Conservation (phyloP, 2,113 vertebrate genomes). For the Daboia siamensis region DNA sequence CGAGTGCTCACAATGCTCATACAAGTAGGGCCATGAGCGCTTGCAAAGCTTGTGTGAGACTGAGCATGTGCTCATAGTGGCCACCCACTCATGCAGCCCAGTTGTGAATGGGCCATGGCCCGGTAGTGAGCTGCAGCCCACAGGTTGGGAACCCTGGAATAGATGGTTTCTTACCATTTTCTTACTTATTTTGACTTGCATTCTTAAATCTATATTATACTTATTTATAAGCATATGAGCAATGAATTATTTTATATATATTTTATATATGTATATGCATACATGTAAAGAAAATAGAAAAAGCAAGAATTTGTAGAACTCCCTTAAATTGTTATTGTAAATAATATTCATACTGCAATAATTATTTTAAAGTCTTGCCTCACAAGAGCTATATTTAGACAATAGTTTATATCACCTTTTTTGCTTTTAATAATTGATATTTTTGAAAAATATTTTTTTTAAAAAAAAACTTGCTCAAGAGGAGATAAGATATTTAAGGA, state of each 20-base stretch:
- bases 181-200: too few species aligned
- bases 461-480: constrained; percentile 59
- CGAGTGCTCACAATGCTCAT: too few species aligned
- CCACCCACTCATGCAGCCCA: too few species aligned
- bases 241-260: background rate
- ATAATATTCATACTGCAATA: background rate
- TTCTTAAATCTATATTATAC: too few species aligned
- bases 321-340: background rate
- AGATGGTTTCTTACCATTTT: too few species aligned
- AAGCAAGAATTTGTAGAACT: background rate
- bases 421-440: constrained; percentile 59
- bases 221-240: background rate
- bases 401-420: constrained; percentile 69
- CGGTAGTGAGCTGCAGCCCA: too few species aligned
- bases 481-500: constrained; percentile 69
- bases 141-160: too few species aligned
- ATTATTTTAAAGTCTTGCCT: constrained; percentile 31
- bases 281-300: background rate
- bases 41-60: too few species aligned
- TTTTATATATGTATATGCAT: background rate
- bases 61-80: too few species aligned
- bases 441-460: constrained; percentile 66
- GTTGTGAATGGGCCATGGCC: too few species aligned
- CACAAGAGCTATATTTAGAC: constrained; percentile 61
- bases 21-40: too few species aligned